phyloP scores from a whole-genome alignment of 2,113 vertebrate species.

The Octodon degus region DNA sequence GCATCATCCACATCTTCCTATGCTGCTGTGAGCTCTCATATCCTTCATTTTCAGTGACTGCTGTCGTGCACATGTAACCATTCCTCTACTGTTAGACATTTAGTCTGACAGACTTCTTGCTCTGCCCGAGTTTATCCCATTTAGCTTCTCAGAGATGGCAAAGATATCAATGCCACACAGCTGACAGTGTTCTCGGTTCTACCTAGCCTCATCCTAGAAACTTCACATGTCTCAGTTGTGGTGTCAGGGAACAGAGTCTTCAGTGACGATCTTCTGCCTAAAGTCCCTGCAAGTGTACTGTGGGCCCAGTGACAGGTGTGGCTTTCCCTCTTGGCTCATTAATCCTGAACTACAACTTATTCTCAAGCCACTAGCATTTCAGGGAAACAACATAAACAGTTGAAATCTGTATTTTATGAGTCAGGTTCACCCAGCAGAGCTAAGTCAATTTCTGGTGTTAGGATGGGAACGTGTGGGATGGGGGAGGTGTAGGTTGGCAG shows the following conservation, averaged over 20 bases:
- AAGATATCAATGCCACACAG: constrained; percentile 70
- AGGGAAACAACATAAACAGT: constrained; percentile 46
- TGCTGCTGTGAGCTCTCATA: neutral
- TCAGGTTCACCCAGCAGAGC: neutral
- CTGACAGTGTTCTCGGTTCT: constrained; percentile 68
- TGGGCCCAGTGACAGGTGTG: constrained; percentile 24
- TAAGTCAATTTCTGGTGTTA: constrained; percentile 33
- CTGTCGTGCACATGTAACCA: neutral
- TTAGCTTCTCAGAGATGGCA: constrained; percentile 54
- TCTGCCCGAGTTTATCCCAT: constrained; percentile 25
- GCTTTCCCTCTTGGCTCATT: constrained; percentile 69
- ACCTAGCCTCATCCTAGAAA: constrained; percentile 59
- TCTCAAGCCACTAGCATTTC: neutral
- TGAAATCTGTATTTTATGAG: constrained; percentile 56
- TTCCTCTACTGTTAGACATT: constrained; percentile 1
- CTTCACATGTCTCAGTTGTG: constrained; percentile 55
- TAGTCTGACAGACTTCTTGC: constrained; percentile 59
- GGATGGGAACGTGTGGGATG: neutral
- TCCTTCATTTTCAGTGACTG: neutral
- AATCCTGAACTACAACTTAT: constrained; percentile 65
- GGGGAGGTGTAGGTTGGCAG: neutral
- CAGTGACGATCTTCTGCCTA: constrained; percentile 59
- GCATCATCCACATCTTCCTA: neutral
- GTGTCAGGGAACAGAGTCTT: constrained; percentile 68
- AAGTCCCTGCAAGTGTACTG: constrained; percentile 69